These are phyloP conservation scores for Apogon hyalosoma DNA, from an alignment of 2,797 vertebrate genomes.

Conservation along the genomic window DNA sequence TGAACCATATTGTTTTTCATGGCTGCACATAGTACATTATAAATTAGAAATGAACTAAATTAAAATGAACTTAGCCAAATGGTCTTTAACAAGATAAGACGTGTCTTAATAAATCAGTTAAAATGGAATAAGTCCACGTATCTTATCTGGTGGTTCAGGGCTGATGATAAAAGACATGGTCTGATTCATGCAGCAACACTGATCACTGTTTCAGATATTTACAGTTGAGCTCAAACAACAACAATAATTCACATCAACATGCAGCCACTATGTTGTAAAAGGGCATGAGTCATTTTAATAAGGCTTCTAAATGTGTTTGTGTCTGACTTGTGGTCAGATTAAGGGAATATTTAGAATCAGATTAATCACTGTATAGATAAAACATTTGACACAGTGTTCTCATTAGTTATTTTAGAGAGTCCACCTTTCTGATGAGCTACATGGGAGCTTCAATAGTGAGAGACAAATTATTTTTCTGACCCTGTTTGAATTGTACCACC, in stretches of 20 bases:
- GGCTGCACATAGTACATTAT: conserved; percentile 8
- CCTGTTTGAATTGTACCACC: too few species aligned
- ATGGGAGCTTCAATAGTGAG: too few species aligned
- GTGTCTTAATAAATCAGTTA: conserved; percentile 8
- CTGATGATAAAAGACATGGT: conserved; percentile 24
- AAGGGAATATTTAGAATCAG: conserved; percentile 3
- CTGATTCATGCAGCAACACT: conserved; percentile 5
- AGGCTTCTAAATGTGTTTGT: conserved; percentile 24
- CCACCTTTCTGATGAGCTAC: too few species aligned
- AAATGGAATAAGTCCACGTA: conserved; percentile 10
- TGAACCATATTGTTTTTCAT: not conserved
- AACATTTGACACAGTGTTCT: conserved; percentile 20
- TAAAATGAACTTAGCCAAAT: conserved; percentile 10
- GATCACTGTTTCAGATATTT: conserved; percentile 16
- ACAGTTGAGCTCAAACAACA: conserved; percentile 1
- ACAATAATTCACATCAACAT: conserved; percentile 31
- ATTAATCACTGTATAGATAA: conserved; percentile 29
- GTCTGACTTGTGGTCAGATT: conserved; percentile 23
- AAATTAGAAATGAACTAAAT: conserved; percentile 13
- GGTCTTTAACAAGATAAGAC: conserved; percentile 9
- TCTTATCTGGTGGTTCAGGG: conserved; percentile 28
- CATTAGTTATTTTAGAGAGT: not conserved
- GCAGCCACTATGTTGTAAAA: conserved; percentile 15
- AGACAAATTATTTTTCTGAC: too few species aligned
- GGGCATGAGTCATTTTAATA: conserved; percentile 48